Base-by-base conservation (phyloP, 2,113 vertebrate genomes). In the Xiphias gladius region DNA sequence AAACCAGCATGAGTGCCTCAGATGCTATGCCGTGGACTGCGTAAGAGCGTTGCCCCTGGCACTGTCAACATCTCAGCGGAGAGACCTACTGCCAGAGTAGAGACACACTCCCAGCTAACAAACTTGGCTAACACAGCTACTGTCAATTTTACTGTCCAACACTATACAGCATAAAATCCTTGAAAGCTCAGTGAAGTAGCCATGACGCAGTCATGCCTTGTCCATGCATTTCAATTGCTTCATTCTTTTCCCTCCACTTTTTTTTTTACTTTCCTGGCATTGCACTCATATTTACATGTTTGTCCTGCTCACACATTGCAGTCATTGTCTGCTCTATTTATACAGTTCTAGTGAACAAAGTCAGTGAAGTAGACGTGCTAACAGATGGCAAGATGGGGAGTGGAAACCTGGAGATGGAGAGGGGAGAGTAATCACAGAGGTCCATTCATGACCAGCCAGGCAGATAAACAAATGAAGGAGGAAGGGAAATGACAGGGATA, bases 21-120 rank as follows among this genome's bases (percentile, higher is more conserved):
- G 79, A 88, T 83, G 76, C 28, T 80, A 66, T 71, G 80, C 82
- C 73, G 80, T 68, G 69, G 88, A 89, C 88, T 86, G 78, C 68
- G 72, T 86, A 62, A 82, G 88, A 75, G 67, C 81, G 83, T 89
- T 78, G 83, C 88, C 84, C 75, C 83, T 57, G 84, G 90, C 89
- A 50, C 7, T 85, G 88, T 87, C 89, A 83, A 79, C 80, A 81
- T 90, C 78, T 92, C 65, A 85, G 64, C 35, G 67, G 79, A 79
- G 73, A 87, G 52, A 76, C 59, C 73, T 62, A 24, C 54, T 64
- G 58, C 78, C 24, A 68, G 70, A 78, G 35, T 39, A 61, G 46
- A 79, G 32, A 78, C 55, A 76, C 70, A 72, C 78, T 89, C 30
- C 64, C 43, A 57, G 69, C 54, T 59, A 85, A 81, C 35, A 1